Base-by-base conservation (phyloP, 1,140 invertebrate genomes). In the Antheraea pernyi region DNA sequence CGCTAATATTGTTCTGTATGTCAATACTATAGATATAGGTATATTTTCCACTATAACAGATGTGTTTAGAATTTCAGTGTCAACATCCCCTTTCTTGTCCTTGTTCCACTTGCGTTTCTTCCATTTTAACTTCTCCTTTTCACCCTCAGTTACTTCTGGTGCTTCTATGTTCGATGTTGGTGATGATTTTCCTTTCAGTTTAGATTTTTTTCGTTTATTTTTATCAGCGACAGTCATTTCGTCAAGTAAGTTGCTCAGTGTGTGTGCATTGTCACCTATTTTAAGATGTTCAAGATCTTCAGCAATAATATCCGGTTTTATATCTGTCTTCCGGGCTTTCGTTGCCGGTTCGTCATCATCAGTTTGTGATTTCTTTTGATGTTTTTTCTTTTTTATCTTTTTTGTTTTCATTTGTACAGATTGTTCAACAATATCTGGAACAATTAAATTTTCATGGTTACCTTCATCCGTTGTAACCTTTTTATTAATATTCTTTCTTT, bases 211-310 rank as follows among this genome's bases (percentile, higher is more conserved):
- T 42, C 79, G 79, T 66, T 86, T 86, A 48, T 79, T 77, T 70
- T 83, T 91, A 58, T 89, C 88, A 30, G 78, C 80, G 18, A 91
- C 85, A 18, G 78, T 72, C 86, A 91, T 89, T 79, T 88, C 83
- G 68, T 89, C 86, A 8, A 91, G 71, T 7, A 91, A 61, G 63
- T 81, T 83, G 22, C 82, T 81, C 10, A 91, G 48, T 73, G 84
- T 88, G 19, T 90, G 82, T 59, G 88, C 67, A 74, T 87, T 91
- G 64, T 89, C 84, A 11, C 86, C 88, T 66, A 90, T 88, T n/a
- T 73, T 86, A 7, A 91, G 72, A 59, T 86, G 90, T 74, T 90
- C 84, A 8, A 91, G 70, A n/a, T 85, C 80, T 68, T 84, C 78
- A 68, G 76, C 84, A 39, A 91, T 85, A 6, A 70, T 67, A 60